A percentile compares a stretch with the other conserved stretches of the same genome.
These are phyloP conservation scores for Argynnis bischoffii DNA, from an alignment of 2,888 invertebrate genomes.

Conservation along the genomic window DNA sequence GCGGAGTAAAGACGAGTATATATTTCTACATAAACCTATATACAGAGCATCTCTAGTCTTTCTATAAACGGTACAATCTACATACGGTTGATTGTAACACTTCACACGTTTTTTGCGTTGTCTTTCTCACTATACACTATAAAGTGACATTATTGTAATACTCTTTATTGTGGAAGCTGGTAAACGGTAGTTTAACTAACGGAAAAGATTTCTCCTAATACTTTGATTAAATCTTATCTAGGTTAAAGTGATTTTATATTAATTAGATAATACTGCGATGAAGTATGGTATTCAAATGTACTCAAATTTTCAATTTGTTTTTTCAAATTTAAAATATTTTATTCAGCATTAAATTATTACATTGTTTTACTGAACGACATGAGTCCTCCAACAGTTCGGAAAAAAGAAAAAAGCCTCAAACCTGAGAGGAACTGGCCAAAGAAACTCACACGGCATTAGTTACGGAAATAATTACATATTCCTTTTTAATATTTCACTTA, in stretches of 20 bases:
- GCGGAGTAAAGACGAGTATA: neutral
- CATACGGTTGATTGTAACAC: constrained; percentile 22
- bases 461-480: no score
- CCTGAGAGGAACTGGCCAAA: no score
- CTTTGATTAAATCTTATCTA: neutral
- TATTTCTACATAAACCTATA: constrained; percentile 7
- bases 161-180: constrained; percentile 17
- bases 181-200: constrained; percentile 25
- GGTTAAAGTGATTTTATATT: neutral
- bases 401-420: no score
- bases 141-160: constrained; percentile 14
- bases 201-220: constrained; percentile 8
- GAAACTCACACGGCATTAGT: no score
- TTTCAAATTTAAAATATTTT: no score
- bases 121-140: constrained; percentile 12
- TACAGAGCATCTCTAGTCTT: constrained; percentile 1
- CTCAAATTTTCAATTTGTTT: no score
- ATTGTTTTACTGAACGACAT: no score
- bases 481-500: no score
- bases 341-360: no score
- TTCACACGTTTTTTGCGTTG: constrained; percentile 27
- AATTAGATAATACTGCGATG: neutral
- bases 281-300: no score
- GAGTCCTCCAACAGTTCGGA: no score
- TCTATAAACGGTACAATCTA: constrained; percentile 18